Evolutionary conservation across 2,797 vertebrate genomes (phyloP).

Genomic region (Xenopus petersii): DNA sequence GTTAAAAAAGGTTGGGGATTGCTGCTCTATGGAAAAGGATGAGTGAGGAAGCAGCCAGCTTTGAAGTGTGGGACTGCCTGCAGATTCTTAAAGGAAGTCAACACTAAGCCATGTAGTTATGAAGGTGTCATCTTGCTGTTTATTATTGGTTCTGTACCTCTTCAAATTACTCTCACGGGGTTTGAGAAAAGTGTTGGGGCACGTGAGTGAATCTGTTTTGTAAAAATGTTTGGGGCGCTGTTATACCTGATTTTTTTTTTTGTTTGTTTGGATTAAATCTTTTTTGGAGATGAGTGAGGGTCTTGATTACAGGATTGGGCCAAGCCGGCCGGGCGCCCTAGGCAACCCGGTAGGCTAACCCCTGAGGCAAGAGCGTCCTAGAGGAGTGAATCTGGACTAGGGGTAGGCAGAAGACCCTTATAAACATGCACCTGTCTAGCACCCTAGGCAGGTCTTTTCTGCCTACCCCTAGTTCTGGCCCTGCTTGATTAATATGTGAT

Average conservation of each 20-base stretch:
- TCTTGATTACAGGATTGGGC: not conserved
- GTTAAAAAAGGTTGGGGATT: too few species aligned
- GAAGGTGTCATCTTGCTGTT: not conserved
- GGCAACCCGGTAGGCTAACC: too few species aligned
- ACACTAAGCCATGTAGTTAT: not conserved
- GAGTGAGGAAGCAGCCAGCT: not conserved
- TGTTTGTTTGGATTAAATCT: conserved; percentile 39
- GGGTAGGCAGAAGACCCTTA: too few species aligned
- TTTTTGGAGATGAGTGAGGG: conserved; percentile 25
- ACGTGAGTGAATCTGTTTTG: not conserved
- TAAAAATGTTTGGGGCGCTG: not conserved
- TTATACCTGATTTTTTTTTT: conserved; percentile 33
- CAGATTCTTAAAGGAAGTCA: not conserved
- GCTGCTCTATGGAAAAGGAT: not conserved
- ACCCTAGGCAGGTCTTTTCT: too few species aligned
- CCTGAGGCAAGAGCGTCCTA: too few species aligned
- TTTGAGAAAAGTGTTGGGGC: not conserved
- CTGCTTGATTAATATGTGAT: not conserved
- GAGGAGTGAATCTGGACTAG: too few species aligned
- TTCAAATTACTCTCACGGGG: not conserved
- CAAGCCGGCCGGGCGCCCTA: too few species aligned
- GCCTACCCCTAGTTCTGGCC: too few species aligned
- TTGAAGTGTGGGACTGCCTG: not conserved
- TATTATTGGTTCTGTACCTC: not conserved
- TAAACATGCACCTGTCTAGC: too few species aligned